Evolutionary conservation across 2,797 vertebrate genomes (phyloP), one percentile per base, ranked within the genome.

Genomic region (Anguilla megastoma): DNA sequence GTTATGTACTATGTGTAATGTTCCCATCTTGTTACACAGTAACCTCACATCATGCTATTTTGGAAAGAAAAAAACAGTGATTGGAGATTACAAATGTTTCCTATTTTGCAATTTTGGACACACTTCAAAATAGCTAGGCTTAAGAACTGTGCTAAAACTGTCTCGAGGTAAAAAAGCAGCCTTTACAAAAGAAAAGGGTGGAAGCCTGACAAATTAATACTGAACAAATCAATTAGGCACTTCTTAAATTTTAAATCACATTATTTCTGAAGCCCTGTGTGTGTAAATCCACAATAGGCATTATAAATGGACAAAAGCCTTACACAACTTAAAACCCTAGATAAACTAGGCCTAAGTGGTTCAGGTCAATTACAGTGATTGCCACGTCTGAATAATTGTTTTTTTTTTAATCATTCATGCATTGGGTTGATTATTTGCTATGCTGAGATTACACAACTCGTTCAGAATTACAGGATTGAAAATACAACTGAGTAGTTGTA

Each of bases 381-480:
- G 27, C 45, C 30, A 84, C 14, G 16, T 82, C 30, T 2, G 6
- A 84, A 54, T 50, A n/a, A 27, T 48, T 63, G 5, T 45, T 33
- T 14, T 74, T 74, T 33, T 74, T 8, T n/a, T 18, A 41, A 58
- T 84, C 27, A 84, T 6, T 14, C 83, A 84, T 84, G 83, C 83
- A 84, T 33, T 58, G 50, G 52, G 83, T 54, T 6, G 3, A 84
- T 27, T 27, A 24, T 54, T 52, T 54, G 3, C 48, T 50, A 54
- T 24, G 27, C 1, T 30, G n/a, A 84, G 2, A 30, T 84, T 84
- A 54, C 27, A 84, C 52, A 30, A 82, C 18, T 82, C 16, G 36
- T 80, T 48, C 45, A n/a, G 9, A 33, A 84, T 84, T 54, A 84
- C 50, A 84, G 52, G 52, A 14, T 27, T 84, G n/a, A 84, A 56